Evolutionary conservation across 2,797 vertebrate genomes (phyloP), one percentile per base, ranked within the genome.

Genomic region (Crocidura indochinensis): DNA sequence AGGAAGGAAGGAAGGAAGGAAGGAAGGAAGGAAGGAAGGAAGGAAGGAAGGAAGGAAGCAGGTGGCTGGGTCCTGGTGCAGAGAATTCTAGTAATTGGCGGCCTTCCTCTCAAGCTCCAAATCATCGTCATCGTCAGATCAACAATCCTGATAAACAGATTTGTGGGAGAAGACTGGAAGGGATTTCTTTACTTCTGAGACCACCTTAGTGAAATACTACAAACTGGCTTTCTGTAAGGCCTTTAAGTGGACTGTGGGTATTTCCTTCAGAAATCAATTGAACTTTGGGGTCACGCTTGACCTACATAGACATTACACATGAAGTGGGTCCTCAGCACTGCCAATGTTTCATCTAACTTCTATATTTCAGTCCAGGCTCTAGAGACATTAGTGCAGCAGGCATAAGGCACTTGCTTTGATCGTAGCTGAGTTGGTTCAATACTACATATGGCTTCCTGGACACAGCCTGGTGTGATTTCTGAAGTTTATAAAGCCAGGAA

Each of bases 341-440:
- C 44, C 17, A 0, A 79, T 10, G 22, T 29, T 56, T 64, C 68
- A 84, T 51, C 24, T 92, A 67, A 26, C 96, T 27, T 6, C 85
- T 83, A 95, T 89, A 51, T 92, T 92, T 92, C 77, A 95, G 95
- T 86, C 92, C 80, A 74, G 67, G 5, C 0, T 0, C 10, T 0
- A 6, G 83, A 85, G 56, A 60, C 56, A 60, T 38, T 60, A 60
- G 56, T 60, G 17, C 56, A 60, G 22, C 56, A 60, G 56, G 56
- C 20, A 38, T 38, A 60, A 60, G 56, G 56, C 56, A 20, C 56
- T 60, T 20, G 56, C 56, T 20, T 60, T 60, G 17, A 17, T 60
- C 8, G 15, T 20, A 60, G 56, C 56, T 60, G 56, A 60, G 17
- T 60, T 17, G 56, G 19, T 60, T 60, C 19, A 20, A 60, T 60